These are phyloP conservation scores for Valencia hispanica DNA, from an alignment of 2,797 vertebrate species.

Conservation along the genomic window DNA sequence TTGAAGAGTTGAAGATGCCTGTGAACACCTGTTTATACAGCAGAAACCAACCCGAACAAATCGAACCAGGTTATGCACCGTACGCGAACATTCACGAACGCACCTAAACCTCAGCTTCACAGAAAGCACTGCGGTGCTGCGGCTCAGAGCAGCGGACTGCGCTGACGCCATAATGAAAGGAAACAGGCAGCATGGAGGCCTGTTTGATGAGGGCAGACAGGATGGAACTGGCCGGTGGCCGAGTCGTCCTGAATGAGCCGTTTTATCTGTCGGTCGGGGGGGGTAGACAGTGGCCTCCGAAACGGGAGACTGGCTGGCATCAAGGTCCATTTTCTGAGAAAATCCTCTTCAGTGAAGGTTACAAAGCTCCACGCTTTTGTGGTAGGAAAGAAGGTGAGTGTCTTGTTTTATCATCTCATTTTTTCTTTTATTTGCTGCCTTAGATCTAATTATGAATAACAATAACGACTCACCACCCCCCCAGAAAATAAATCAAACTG, in stretches of 20 bases:
- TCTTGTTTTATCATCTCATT: not conserved
- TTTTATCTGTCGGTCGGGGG: slow-evolving; percentile 59
- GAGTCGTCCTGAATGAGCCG: slow-evolving; percentile 21
- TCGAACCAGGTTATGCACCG: not conserved
- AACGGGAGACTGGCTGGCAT: slow-evolving; percentile 16
- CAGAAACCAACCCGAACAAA: not conserved
- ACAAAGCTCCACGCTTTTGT: not conserved
- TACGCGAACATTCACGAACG: not conserved
- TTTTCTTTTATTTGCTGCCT: not conserved
- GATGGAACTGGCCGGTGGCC: slow-evolving; percentile 33
- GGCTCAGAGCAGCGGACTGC: slow-evolving; percentile 12
- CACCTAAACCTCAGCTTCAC: not conserved
- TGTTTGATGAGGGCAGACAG: slow-evolving; percentile 50
- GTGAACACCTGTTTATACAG: slow-evolving; percentile 2
- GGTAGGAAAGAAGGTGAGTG: not conserved
- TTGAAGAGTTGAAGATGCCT: slow-evolving; percentile 4
- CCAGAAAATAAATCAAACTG: no score
- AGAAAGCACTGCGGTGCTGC: slow-evolving; percentile 2
- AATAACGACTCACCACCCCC: not conserved
- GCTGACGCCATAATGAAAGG: slow-evolving; percentile 38
- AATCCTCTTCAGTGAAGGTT: slow-evolving; percentile 14
- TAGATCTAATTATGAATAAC: not conserved
- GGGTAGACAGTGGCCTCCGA: slow-evolving; percentile 28
- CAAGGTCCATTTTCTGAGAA: slow-evolving; percentile 30
- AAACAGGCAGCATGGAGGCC: slow-evolving; percentile 40